These are phyloP conservation scores for Indicator maculatus DNA, from an alignment of 2,113 vertebrate species.

Conservation along the genomic window DNA sequence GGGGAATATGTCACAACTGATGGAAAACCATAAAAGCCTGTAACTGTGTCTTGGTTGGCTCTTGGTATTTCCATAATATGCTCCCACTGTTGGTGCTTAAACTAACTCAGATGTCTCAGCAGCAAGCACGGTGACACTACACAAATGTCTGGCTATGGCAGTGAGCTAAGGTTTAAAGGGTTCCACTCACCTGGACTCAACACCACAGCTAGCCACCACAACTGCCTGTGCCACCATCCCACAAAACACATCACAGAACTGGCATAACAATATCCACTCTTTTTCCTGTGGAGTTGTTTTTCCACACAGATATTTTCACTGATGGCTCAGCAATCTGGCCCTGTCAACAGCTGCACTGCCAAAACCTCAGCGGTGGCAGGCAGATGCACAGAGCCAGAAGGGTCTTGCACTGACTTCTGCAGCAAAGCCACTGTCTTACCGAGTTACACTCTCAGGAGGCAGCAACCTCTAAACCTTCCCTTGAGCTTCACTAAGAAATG, in stretches of 20 bases:
- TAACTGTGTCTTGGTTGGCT: not conserved
- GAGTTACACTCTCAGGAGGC: not conserved
- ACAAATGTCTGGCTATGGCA: not conserved
- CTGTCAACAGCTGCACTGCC: not conserved
- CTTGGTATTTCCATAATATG: not conserved
- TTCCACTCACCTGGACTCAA: not conserved
- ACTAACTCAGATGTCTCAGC: not conserved
- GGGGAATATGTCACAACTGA: slow-evolving; percentile 4
- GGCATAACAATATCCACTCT: not conserved
- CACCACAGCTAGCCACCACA: not conserved
- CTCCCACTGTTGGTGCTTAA: not conserved
- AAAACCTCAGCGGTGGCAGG: not conserved
- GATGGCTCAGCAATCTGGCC: not conserved
- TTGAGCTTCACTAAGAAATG: slow-evolving; percentile 5
- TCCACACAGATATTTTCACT: not conserved
- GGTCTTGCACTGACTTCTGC: not conserved
- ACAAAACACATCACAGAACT: accelerated
- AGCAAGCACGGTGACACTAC: not conserved
- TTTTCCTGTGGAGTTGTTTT: not conserved
- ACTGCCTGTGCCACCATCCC: not conserved
- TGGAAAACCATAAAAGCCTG: slow-evolving; percentile 20
- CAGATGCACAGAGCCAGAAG: slow-evolving; percentile 15
- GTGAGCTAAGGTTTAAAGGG: not conserved
- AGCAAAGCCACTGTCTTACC: not conserved
- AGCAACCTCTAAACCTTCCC: not conserved